Percentiles rank a stretch among this genome's conserved stretches.
Conservation (phyloP, 2,113 vertebrate genomes). For the Chroicocephalus ridibundus region DNA sequence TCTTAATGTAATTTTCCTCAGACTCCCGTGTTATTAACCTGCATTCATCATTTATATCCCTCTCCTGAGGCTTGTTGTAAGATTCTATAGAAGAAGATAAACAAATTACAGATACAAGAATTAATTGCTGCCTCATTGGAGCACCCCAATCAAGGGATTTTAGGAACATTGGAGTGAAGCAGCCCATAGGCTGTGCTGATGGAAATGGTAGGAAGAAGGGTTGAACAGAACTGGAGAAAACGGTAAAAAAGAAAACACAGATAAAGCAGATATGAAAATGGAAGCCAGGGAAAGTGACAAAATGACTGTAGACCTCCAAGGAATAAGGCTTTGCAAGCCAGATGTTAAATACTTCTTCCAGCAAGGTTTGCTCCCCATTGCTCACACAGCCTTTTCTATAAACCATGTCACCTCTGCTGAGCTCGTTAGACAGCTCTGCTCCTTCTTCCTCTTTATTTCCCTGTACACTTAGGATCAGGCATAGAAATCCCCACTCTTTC, state of each 20-base stretch:
- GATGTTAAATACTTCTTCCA: neutral
- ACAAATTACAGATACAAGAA: slow-evolving; percentile 40
- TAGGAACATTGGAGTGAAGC: neutral
- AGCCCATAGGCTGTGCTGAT: neutral
- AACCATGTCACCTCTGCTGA: neutral
- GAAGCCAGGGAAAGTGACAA: neutral
- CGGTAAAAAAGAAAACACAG: neutral
- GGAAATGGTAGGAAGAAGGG: neutral
- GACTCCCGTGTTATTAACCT: slow-evolving; percentile 18
- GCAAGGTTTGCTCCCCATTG: neutral
- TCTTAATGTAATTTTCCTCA: slow-evolving; percentile 18
- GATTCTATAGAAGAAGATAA: slow-evolving; percentile 27
- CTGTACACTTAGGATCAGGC: neutral
- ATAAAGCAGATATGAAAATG: neutral
- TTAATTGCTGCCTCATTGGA: slow-evolving; percentile 27
- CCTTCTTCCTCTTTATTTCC: neutral
- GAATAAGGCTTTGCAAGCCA: neutral
- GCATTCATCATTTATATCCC: slow-evolving; percentile 53
- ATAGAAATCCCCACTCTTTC: neutral
- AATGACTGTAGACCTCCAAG: neutral
- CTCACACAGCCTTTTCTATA: neutral
- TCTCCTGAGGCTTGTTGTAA: slow-evolving; percentile 13
- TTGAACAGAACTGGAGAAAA: neutral
- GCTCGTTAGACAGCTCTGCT: neutral
- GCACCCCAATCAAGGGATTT: neutral